These are phyloP conservation scores for Drosophila sturtevanti DNA, from an alignment of 1,140 invertebrate species.

Conservation along the genomic window DNA sequence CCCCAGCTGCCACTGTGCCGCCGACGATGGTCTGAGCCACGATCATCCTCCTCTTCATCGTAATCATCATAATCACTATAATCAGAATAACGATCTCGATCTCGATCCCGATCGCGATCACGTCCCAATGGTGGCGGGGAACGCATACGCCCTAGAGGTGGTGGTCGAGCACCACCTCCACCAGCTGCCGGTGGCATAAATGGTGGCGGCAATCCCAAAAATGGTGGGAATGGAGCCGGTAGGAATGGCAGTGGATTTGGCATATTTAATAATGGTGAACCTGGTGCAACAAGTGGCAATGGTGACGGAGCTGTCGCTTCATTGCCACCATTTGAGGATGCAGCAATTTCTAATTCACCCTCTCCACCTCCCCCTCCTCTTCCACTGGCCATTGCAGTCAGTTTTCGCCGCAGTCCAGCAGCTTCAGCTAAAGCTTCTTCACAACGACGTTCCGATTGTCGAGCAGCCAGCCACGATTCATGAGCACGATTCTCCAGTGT, in stretches of 20 bases:
- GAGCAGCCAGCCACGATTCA: slow-evolving; percentile 89
- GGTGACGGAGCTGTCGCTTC: slow-evolving; percentile 72
- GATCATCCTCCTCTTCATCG: slow-evolving; percentile 69
- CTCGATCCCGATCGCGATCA: slow-evolving; percentile 41
- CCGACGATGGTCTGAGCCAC: slow-evolving; percentile 42
- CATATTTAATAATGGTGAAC: slow-evolving; percentile 71
- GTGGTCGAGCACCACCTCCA: slow-evolving; percentile 85
- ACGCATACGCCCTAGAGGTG: slow-evolving; percentile 86
- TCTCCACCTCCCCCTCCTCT: slow-evolving; percentile 43
- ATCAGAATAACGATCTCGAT: slow-evolving; percentile 61
- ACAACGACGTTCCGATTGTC: slow-evolving; percentile 89
- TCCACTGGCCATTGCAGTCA: slow-evolving; percentile 84
- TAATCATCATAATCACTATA: slow-evolving; percentile 71
- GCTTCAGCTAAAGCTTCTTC: slow-evolving; percentile 90
- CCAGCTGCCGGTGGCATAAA: slow-evolving; percentile 82
- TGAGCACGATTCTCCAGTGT: slow-evolving; percentile 90
- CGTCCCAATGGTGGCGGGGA: slow-evolving; percentile 84
- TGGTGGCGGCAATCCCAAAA: slow-evolving; percentile 82
- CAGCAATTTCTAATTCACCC: slow-evolving; percentile 31
- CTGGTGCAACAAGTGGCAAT: slow-evolving; percentile 77
- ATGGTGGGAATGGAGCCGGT: slow-evolving; percentile 84
- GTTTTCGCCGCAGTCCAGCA: slow-evolving; percentile 87
- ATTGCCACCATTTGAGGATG: slow-evolving; percentile 54
- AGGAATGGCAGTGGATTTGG: slow-evolving; percentile 83
- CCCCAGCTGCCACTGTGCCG: slow-evolving; percentile 69